Base-by-base conservation (phyloP, 2,113 vertebrate species). In the Sinosuthora webbiana region DNA sequence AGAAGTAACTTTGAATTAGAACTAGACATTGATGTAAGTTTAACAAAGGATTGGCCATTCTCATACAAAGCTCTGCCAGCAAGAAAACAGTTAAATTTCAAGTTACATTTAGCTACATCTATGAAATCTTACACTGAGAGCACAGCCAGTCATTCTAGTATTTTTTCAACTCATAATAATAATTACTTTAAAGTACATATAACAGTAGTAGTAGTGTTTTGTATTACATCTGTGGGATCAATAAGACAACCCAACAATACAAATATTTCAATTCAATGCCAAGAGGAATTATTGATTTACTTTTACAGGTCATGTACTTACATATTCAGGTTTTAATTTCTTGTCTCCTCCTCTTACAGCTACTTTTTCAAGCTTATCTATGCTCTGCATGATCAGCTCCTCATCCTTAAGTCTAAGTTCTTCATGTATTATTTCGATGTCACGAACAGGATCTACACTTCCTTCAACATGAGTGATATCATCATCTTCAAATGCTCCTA, bases 401-500 rank as follows among this genome's bases (percentile, higher is more conserved):
- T 99, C 98, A 97, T 99, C 99, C 97, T 99, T 99, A 96, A 99
- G 98, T 95, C 99, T 98, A 69, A 99, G 99, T 88, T 99, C 99
- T 97, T 99, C 99, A 10, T 99, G 99, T 95, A 98, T 98, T 93
- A 98, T 98, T 98, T 98, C 98, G 76, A 98, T 98, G 94, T 99
- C 99, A 94, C 99, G 98, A 89, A 99, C 98, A 24, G 99, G 99
- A 97, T 99, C 99, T 25, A 99, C 99, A 13, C 98, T 99, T 85
- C 99, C 99, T 98, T 99, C 99, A 94, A 99, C 98, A 7, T 99
- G 99, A 37, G 99, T 98, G 76, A 99, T 99, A 93, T 99, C 99
- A 97, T 99, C 99, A 92, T 99, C 99, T 89, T 99, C 99, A 96
- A 99, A 99, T 6, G 99, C 99, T 94, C 99, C 98, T 98, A 93